Conservation (phyloP, 2,888 invertebrate species). For the Mythimna vitellina region DNA sequence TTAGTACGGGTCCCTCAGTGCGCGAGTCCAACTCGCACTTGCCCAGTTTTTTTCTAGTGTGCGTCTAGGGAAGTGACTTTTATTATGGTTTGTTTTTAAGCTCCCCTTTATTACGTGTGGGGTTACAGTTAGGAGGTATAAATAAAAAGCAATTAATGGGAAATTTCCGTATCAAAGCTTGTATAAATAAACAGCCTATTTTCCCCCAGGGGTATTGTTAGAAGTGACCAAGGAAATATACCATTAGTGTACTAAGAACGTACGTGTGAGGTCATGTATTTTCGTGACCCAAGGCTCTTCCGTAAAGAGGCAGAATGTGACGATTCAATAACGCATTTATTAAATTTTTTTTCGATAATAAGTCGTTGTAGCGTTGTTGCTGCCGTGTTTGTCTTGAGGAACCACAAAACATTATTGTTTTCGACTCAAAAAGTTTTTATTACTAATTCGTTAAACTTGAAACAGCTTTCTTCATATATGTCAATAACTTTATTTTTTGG, state of each 20-base stretch:
- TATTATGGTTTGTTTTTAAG: conserved; percentile 6
- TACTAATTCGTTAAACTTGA: neutral
- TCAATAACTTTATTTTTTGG: too few species aligned
- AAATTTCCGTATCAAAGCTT: conserved; percentile 6
- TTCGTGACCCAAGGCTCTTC: neutral
- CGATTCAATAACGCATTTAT: neutral
- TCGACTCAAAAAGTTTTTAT: neutral
- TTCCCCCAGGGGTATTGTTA: conserved; percentile 14
- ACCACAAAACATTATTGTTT: neutral
- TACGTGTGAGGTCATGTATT: neutral
- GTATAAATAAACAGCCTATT: conserved; percentile 1
- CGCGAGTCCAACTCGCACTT: too few species aligned
- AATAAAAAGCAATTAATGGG: conserved; percentile 26
- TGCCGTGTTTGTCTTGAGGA: too few species aligned
- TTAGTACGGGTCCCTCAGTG: too few species aligned
- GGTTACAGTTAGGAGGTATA: conserved; percentile 9
- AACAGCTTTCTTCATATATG: too few species aligned
- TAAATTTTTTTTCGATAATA: neutral
- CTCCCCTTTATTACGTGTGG: neutral
- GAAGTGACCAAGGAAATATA: conserved; percentile 1
- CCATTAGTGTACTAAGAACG: neutral
- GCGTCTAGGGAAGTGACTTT: neutral
- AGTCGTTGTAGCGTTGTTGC: too few species aligned
- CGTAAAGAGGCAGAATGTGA: too few species aligned
- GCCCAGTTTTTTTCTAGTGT: neutral